Conservation (phyloP, 2,797 vertebrate genomes). For the Sebastes trivittatus region DNA sequence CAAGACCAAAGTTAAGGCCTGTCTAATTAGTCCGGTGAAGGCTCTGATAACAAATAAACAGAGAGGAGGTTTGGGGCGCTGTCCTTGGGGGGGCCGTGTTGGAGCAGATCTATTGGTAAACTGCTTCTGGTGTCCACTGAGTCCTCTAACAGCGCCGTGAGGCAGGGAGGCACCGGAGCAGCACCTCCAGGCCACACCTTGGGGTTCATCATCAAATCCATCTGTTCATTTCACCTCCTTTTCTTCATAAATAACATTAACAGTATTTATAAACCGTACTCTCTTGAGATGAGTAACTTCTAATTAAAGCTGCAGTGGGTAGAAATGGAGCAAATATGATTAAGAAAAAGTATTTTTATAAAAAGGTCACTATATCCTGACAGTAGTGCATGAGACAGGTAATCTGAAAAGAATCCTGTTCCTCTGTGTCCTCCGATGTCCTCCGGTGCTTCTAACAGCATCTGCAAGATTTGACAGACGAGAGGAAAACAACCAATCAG, state of each 20-base stretch:
- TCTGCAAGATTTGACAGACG: too few relatives aligned
- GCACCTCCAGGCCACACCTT: slow-evolving; percentile 28
- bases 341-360: too few relatives aligned
- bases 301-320: too few relatives aligned
- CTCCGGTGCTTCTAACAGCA: too few relatives aligned
- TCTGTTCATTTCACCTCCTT: slow-evolving; percentile 39
- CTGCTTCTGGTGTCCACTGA: slow-evolving; percentile 29
- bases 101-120: slow-evolving; percentile 41
- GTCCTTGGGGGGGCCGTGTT: slow-evolving; percentile 47
- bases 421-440: too few relatives aligned
- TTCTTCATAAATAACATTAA: neutral
- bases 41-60: slow-evolving; percentile 79
- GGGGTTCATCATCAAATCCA: slow-evolving; percentile 48
- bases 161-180: slow-evolving; percentile 23
- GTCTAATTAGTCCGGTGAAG: slow-evolving; percentile 76
- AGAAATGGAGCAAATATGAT: too few relatives aligned
- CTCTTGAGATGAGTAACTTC: neutral
- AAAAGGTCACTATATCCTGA: too few relatives aligned
- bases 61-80: slow-evolving; percentile 41
- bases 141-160: slow-evolving; percentile 39
- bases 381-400: too few relatives aligned
- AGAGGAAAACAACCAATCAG: too few relatives aligned
- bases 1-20: slow-evolving; percentile 66
- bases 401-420: too few relatives aligned
- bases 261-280: neutral